Evolutionary conservation across 2,797 vertebrate species (phyloP).

Genomic region (Buceros bicornis): DNA sequence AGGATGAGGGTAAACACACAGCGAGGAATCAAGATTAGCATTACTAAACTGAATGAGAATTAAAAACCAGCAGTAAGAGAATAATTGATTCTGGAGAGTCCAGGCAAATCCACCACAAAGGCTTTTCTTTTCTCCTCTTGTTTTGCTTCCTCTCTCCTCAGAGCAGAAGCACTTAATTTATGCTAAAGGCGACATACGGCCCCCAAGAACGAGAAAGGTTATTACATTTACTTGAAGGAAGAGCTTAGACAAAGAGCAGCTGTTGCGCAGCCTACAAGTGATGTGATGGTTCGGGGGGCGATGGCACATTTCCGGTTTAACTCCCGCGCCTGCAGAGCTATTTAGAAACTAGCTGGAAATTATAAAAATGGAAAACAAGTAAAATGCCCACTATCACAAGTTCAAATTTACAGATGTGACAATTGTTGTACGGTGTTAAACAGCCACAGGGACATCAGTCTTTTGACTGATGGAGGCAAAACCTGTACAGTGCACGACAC

Average conservation of each 20-base stretch:
- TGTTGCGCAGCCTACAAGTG: not conserved
- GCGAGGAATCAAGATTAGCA: conserved; percentile 54
- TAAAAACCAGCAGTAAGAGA: conserved; percentile 38
- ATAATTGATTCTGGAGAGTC: conserved; percentile 48
- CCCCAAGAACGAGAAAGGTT: not conserved
- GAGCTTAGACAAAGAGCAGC: not conserved
- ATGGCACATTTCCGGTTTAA: not conserved
- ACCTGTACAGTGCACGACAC: not conserved
- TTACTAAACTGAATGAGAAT: conserved; percentile 26
- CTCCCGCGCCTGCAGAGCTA: not conserved
- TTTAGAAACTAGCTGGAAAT: not conserved
- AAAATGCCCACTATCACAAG: not conserved
- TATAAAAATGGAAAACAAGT: not conserved
- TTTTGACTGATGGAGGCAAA: not conserved
- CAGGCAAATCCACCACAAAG: conserved; percentile 56
- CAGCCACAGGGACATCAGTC: not conserved
- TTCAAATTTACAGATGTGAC: not conserved
- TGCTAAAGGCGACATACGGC: not conserved
- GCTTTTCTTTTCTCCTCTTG: conserved; percentile 29
- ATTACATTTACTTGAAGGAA: not conserved
- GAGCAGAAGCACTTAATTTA: conserved; percentile 34
- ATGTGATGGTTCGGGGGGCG: not conserved
- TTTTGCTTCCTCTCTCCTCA: conserved; percentile 17
- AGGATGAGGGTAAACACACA: conserved; percentile 40
- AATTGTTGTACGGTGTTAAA: not conserved